phyloP scores from a whole-genome alignment of 2,888 invertebrate genomes.

The Trichogramma dendrolimi region DNA sequence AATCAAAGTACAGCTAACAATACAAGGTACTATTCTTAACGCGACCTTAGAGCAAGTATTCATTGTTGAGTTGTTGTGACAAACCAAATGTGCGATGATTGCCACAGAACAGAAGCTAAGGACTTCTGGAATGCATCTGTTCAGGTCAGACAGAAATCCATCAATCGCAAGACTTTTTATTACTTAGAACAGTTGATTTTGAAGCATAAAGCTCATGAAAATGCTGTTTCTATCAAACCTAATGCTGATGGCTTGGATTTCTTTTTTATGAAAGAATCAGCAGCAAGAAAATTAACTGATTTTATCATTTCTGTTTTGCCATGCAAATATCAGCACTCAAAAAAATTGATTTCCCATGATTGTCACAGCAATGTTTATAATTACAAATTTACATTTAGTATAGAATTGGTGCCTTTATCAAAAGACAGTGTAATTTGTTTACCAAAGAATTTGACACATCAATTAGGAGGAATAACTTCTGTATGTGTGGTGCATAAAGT shows the following conservation, averaged over 20 bases:
- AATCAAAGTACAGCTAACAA: constrained; percentile 88
- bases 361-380: constrained; percentile 94
- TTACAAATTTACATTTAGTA: constrained; percentile 86
- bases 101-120: constrained; percentile 94
- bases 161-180: constrained; percentile 95
- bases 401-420: constrained; percentile 94
- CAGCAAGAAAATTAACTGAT: constrained; percentile 92
- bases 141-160: constrained; percentile 80
- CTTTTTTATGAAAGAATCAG: constrained; percentile 82
- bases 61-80: constrained; percentile 86
- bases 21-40: constrained; percentile 92
- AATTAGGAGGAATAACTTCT: constrained; percentile 81
- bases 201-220: constrained; percentile 89
- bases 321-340: constrained; percentile 81
- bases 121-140: constrained; percentile 92
- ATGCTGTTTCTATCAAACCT: constrained; percentile 83
- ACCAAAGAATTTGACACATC: constrained; percentile 78
- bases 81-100: constrained; percentile 96
- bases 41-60: constrained; percentile 92
- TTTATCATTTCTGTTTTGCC: constrained; percentile 87
- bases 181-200: constrained; percentile 95
- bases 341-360: constrained; percentile 95
- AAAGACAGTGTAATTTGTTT: constrained; percentile 91
- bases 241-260: constrained; percentile 90
- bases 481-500: constrained; percentile 86